phyloP scores from a whole-genome alignment of 2,113 vertebrate genomes.

The Agelaius tricolor region DNA sequence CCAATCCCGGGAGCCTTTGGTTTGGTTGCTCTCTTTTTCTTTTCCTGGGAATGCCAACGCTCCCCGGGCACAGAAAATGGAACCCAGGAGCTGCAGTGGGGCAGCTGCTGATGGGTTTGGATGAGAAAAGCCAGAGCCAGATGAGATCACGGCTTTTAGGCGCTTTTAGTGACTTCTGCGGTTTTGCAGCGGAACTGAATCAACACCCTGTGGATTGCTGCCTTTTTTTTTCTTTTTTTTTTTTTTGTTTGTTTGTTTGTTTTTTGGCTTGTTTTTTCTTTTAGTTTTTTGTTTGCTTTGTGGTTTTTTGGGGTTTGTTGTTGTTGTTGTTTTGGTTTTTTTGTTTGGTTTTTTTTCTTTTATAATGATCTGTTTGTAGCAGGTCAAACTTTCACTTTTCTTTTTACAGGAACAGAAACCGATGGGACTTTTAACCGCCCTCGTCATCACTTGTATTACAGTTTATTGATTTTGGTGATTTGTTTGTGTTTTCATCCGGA shows the following conservation, averaged over 20 bases:
- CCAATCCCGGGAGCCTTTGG: too few relatives aligned
- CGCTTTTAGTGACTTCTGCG: background rate
- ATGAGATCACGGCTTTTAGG: fast-evolving
- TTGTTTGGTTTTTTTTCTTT: background rate
- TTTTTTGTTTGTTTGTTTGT: too few relatives aligned
- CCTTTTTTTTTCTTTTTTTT: background rate
- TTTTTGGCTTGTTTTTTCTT: too few relatives aligned
- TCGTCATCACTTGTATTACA: background rate
- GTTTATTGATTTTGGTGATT: background rate
- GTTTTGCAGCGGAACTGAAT: background rate
- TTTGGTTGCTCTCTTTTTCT: too few relatives aligned
- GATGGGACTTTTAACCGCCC: too few relatives aligned
- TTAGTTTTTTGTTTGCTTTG: too few relatives aligned
- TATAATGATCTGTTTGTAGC: background rate
- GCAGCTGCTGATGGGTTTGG: too few relatives aligned
- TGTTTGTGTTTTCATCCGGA: background rate
- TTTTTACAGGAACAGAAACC: background rate
- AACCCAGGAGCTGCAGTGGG: too few relatives aligned
- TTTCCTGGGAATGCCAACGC: too few relatives aligned
- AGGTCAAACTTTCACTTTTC: background rate
- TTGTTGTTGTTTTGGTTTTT: too few relatives aligned
- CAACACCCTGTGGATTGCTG: fast-evolving
- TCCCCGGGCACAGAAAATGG: too few relatives aligned
- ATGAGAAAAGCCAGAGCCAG: background rate
- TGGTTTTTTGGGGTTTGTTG: background rate